These are phyloP conservation scores for Andricus grossulariae DNA, from an alignment of 1,140 invertebrate genomes.

Conservation along the genomic window DNA sequence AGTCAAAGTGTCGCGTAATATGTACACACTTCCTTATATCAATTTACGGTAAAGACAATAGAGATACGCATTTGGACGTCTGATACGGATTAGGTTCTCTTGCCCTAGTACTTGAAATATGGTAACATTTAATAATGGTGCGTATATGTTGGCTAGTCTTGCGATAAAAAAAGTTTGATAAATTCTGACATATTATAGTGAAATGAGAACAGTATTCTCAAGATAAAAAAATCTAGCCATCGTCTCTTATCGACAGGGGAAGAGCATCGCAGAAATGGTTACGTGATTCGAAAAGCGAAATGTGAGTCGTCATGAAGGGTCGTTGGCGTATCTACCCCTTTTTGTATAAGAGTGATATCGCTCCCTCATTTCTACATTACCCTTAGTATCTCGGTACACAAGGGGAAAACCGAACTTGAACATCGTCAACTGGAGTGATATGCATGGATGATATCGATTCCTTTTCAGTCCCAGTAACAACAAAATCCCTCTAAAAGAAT, in stretches of 20 bases:
- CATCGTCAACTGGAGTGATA: constrained; percentile 40
- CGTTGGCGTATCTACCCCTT: constrained; percentile 6
- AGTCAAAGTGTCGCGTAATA: no score
- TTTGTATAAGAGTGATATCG: constrained; percentile 16
- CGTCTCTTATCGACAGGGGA: background rate
- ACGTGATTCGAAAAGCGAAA: constrained; percentile 12
- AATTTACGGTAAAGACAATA: no score
- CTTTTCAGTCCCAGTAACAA: constrained; percentile 34
- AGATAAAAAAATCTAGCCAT: background rate
- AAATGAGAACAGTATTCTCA: background rate
- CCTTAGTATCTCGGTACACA: background rate
- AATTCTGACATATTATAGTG: background rate
- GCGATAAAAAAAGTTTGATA: no score
- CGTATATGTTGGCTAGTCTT: no score
- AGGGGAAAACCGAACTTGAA: constrained; percentile 26
- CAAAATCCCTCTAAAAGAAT: constrained; percentile 39
- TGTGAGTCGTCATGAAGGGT: constrained; percentile 5
- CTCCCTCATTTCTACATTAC: background rate
- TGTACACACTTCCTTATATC: no score
- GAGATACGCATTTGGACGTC: no score
- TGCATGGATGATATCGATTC: constrained; percentile 45
- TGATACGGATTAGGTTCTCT: no score
- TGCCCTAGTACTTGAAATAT: no score
- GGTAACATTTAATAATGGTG: no score
- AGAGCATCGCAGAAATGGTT: background rate